These are phyloP conservation scores for Nothura maculosa DNA, from an alignment of 2,797 vertebrate species.

Conservation along the genomic window DNA sequence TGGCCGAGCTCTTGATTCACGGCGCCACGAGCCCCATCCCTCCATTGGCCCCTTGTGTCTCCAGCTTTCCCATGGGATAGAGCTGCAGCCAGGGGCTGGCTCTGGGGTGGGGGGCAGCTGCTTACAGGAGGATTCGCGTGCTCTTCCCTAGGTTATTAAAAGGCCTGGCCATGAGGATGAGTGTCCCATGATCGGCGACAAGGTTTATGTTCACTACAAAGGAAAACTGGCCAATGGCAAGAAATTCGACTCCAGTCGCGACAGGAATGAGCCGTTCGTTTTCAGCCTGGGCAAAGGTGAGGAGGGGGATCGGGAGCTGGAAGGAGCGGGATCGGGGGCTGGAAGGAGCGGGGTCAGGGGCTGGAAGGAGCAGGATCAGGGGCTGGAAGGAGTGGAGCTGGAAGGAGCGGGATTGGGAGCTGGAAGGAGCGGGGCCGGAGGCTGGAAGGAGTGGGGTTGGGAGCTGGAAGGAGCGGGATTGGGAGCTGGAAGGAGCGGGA, in stretches of 20 bases:
- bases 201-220: conserved; percentile 94
- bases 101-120: neutral
- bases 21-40: too few species aligned
- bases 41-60: neutral
- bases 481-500: conserved; percentile 40
- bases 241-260: conserved; percentile 94
- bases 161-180: conserved; percentile 85
- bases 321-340: neutral
- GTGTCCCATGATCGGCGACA: conserved; percentile 94
- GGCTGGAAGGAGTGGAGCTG: conserved; percentile 28
- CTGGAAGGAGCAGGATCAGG: neutral
- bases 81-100: neutral
- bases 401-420: neutral
- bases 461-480: neutral
- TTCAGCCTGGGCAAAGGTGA: conserved; percentile 95
- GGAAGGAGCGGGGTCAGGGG: neutral
- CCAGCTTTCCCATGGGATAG: neutral
- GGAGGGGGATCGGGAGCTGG: neutral
- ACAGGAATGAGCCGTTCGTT: conserved; percentile 92
- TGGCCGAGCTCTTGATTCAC: accelerated
- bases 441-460: neutral
- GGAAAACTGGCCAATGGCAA: conserved; percentile 91
- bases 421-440: neutral
- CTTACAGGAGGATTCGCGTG: neutral
- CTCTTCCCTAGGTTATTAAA: conserved; percentile 87